Conservation (phyloP, 2,113 vertebrate genomes). For the Amia ocellicauda region DNA sequence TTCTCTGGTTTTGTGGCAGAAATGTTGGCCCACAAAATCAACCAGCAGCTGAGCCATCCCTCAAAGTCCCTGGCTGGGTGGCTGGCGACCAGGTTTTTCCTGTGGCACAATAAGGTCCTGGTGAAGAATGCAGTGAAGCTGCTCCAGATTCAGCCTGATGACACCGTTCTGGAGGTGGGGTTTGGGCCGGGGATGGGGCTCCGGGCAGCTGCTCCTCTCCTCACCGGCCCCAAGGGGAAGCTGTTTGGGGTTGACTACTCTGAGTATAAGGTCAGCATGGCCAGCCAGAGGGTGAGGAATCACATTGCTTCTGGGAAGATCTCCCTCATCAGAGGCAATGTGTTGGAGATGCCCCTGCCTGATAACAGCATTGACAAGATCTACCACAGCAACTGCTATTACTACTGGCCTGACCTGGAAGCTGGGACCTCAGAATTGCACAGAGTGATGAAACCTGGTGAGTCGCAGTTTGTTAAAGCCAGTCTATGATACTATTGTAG, state of each 20-base stretch:
- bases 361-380: constrained; percentile 59
- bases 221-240: constrained; percentile 19
- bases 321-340: constrained; percentile 47
- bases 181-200: constrained; percentile 30
- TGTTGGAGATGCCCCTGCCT: constrained; percentile 53
- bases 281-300: constrained; percentile 41
- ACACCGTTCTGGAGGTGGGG: constrained; percentile 32
- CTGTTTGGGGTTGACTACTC: constrained; percentile 32
- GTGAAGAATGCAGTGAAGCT: constrained; percentile 54
- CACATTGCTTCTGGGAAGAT: constrained; percentile 49
- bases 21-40: constrained; percentile 41
- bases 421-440: constrained; percentile 49
- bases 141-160: constrained; percentile 47
- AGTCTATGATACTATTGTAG: not conserved
- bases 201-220: constrained; percentile 13
- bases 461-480: no score
- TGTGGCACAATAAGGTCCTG: constrained; percentile 38
- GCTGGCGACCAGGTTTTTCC: constrained; percentile 46
- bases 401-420: constrained; percentile 65
- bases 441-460: constrained; percentile 67
- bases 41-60: constrained; percentile 51
- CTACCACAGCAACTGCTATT: constrained; percentile 70
- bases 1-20: constrained; percentile 8
- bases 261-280: constrained; percentile 40
- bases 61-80: constrained; percentile 50